phyloP scores from a whole-genome alignment of 1,140 invertebrate species.

The Temnothorax longispinosus region DNA sequence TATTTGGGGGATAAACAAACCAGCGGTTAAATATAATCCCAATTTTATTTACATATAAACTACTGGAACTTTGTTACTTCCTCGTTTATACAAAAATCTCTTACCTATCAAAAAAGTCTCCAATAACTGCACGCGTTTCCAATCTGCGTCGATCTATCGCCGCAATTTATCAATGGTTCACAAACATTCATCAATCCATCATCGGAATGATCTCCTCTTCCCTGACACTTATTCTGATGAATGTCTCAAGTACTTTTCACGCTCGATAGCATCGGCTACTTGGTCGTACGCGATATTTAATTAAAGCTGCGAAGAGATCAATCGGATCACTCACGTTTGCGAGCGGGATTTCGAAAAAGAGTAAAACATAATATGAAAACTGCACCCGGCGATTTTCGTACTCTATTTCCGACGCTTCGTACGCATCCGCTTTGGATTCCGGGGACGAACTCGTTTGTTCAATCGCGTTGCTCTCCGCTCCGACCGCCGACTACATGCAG shows the following conservation, averaged over 20 bases:
- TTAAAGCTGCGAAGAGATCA: neutral
- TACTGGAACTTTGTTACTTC: neutral
- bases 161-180: neutral
- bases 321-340: neutral
- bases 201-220: neutral
- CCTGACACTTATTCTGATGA: neutral
- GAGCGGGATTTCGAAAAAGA: neutral
- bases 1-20: neutral
- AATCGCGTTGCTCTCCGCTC: conserved; percentile 67
- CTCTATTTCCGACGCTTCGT: neutral
- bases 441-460: conserved; percentile 75
- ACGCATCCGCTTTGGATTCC: conserved; percentile 66
- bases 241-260: neutral
- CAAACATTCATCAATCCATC: conserved; percentile 10
- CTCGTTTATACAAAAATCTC: neutral
- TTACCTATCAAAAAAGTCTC: conserved; percentile 6
- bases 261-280: neutral
- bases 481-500: conserved; percentile 68
- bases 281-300: neutral
- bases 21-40: neutral
- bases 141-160: neutral
- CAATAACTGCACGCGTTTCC: neutral
- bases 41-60: neutral
- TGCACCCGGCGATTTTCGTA: neutral
- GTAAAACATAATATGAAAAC: neutral